Conservation (phyloP, 2,113 vertebrate genomes). For the Vombatus ursinus region DNA sequence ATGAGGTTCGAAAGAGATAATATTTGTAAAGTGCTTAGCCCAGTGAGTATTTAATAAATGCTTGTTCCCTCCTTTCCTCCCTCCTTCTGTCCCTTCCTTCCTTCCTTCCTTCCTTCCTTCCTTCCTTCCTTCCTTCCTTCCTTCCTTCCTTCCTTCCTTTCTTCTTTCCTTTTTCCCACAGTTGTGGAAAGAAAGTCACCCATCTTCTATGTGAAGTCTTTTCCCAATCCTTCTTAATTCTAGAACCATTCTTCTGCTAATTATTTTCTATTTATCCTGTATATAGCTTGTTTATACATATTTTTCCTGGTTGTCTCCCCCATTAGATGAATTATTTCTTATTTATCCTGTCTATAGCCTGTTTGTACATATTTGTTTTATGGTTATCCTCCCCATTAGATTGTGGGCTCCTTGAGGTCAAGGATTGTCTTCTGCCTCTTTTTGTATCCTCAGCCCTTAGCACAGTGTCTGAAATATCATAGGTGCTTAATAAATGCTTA, state of each 20-base stretch:
- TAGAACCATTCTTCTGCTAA: background rate
- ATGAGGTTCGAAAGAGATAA: background rate
- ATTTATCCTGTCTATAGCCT: background rate
- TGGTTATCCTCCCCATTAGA: background rate
- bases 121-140: rapidly evolving
- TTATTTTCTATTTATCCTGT: background rate
- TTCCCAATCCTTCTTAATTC: background rate
- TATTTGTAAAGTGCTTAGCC: background rate
- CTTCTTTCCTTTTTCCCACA: background rate
- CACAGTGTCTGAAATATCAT: too few species aligned
- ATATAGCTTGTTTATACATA: background rate
- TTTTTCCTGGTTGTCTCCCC: background rate
- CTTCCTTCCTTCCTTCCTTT: background rate
- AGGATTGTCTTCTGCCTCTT: background rate
- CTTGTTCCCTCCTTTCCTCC: background rate
- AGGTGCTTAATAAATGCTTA: too few species aligned
- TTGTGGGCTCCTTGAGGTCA: background rate
- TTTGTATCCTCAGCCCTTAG: too few species aligned
- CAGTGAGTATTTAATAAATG: background rate
- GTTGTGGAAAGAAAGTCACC: background rate
- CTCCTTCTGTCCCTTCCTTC: rapidly evolving
- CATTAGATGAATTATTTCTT: background rate
- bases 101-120: background rate
- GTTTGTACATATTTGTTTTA: background rate
- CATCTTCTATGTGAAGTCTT: background rate